Conservation (phyloP, 2,113 vertebrate genomes). For the Euleptes europaea region DNA sequence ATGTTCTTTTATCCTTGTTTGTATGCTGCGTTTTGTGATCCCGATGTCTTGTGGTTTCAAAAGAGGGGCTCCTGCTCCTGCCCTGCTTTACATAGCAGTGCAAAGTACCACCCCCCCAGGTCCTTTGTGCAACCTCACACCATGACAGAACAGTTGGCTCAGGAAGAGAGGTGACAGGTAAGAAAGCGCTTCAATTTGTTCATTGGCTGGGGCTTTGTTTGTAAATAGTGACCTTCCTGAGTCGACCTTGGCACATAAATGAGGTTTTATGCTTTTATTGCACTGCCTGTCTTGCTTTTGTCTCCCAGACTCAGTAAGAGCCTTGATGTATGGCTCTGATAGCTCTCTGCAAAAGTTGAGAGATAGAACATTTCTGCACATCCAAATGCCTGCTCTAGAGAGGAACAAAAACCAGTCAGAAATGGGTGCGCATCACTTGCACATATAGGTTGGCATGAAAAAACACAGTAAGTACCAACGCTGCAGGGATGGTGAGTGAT, state of each 20-base stretch:
- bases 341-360: slow-evolving; percentile 46
- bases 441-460: slow-evolving; percentile 8
- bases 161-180: too few relatives aligned
- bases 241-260: slow-evolving; percentile 26
- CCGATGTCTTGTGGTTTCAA: neutral
- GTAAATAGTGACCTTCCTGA: slow-evolving; percentile 30
- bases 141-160: too few relatives aligned
- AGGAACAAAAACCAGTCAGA: neutral
- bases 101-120: neutral
- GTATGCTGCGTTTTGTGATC: too few relatives aligned
- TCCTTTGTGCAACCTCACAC: neutral
- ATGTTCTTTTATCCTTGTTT: too few relatives aligned
- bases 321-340: slow-evolving; percentile 39
- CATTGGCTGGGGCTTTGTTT: slow-evolving; percentile 26
- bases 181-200: neutral
- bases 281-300: slow-evolving; percentile 43
- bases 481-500: neutral
- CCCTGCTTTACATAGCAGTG: neutral
- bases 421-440: neutral
- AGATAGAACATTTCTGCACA: slow-evolving; percentile 52
- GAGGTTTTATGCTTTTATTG: slow-evolving; percentile 57
- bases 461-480: neutral
- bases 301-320: slow-evolving; percentile 27
- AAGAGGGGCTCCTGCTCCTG: neutral
- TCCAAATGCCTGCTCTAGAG: slow-evolving; percentile 20